Evolutionary conservation across 2,888 invertebrate species (phyloP), one percentile per base, ranked within the genome.

Genomic region (Volucella inflata): DNA sequence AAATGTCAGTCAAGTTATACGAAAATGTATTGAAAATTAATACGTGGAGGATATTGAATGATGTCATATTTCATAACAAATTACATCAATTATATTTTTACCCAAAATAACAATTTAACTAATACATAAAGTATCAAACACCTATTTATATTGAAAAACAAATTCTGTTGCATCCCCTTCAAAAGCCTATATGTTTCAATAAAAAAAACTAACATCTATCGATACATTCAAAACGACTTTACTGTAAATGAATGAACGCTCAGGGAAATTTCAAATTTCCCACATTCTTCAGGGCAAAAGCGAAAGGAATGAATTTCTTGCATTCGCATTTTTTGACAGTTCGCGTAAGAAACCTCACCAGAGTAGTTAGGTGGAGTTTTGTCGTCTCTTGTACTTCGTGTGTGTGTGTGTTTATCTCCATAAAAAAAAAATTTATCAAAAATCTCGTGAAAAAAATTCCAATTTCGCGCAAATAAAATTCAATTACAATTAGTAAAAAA

Each of bases 291-390:
- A 12, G 4, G 8, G 4, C 0, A 0, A 30, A 50, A 71, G 16
- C 11, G 12, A 50, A 44, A 40, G 42, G 57, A 21, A 55, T 46
- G 11, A 55, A 65, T 48, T 77, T 67, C 70, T 12, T 59, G 10
- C 46, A 6, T 59, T 50, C 12, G 2, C 3, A 30, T 8, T 55
- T 46, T 74, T 75, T 84, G 84, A 80, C 84, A 84, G 84, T 84
- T 80, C 65, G 59, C 12, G 8, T 50, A 21, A 80, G 65, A 62
- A 71, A 55, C 60, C 42, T 60, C 38, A 71, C 6, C 10, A 1
- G 75, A 9, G 30, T 30, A 6, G 30, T 0, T 30, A 10, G 75
- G 65, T 17, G 40, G 0, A 9, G 21, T 46, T 36, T 8, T 44
- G 11, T 17, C 11, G 2, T 44, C 30, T 36, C 8, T 4, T 8